Evolutionary conservation across 2,113 vertebrate genomes (phyloP), one percentile per base, ranked within the genome.

Genomic region (Sphyrna mokarran): DNA sequence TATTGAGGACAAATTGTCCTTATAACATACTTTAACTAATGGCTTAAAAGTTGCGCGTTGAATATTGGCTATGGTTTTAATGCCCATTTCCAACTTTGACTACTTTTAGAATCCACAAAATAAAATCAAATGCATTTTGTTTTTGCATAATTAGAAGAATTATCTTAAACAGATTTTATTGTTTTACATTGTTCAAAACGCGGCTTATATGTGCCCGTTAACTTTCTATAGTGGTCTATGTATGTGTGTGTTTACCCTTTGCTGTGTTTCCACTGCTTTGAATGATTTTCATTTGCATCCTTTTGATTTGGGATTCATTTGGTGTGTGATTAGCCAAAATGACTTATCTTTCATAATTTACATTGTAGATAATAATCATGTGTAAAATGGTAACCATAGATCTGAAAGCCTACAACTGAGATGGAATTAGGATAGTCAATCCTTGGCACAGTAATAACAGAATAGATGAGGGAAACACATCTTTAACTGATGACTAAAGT

Each of bases 401-500:
- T 94, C 66, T 70, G 37, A 70, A 95, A 48, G 48, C 22, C 43
- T 29, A 43, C 26, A 68, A 33, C 94, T 95, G 40, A 37, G 61
- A 37, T 66, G 43, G 90, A 37, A 94, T 94, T 40, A 8, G 37
- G 16, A 23, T 6, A 40, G 9, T 76, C 40, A 7, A 23, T 72
- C 94, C 26, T 95, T 95, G 13, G 68, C 8, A 10, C 20, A 76
- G 66, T 37, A 69, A 20, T 91, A 91, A 61, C 22, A 33, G 54
- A 33, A 40, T 43, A 83, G 80, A 90, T 90, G 66, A 69, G 61
- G n/a, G 26, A 72, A 72, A 48, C n/a, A 95, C 70, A 70, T 70
- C 63, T 94, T 94, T 70, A 37, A 43, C 37, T 70, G 66, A 18
- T 94, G 43, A 13, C 69, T 95, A 72, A 95, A 91, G 89, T 72